A percentile compares a stretch with the other conserved stretches of the same genome.
These are phyloP conservation scores for Stenurella melanura DNA, from an alignment of 2,888 invertebrate species.

Conservation along the genomic window DNA sequence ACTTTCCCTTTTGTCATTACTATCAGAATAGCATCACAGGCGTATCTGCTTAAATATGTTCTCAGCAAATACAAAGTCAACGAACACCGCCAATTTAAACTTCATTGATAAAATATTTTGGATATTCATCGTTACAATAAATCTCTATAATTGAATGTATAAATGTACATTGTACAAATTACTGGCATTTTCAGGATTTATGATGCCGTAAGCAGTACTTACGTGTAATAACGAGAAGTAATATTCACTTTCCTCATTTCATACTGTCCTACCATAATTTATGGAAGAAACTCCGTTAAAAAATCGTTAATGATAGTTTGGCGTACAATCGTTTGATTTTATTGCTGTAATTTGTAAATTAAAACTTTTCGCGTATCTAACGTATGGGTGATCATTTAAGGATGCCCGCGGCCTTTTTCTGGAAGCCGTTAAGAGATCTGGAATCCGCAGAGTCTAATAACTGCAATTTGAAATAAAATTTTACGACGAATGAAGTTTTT, in stretches of 20 bases:
- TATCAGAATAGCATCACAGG: neutral
- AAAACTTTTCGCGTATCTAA: too few relatives aligned
- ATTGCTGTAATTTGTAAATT: constrained; percentile 20
- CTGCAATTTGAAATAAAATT: too few relatives aligned
- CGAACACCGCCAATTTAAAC: constrained; percentile 15
- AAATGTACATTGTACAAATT: constrained; percentile 19
- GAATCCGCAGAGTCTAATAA: too few relatives aligned
- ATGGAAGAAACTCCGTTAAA: constrained; percentile 9
- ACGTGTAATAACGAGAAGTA: constrained; percentile 22
- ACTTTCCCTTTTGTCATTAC: neutral
- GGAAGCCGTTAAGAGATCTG: too few relatives aligned
- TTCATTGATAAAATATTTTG: constrained; percentile 30
- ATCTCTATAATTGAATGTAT: constrained; percentile 22
- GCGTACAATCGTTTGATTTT: neutral
- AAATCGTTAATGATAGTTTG: constrained; percentile 14
- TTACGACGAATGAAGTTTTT: too few relatives aligned
- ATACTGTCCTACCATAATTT: constrained; percentile 26
- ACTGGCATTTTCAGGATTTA: constrained; percentile 32
- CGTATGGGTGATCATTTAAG: too few relatives aligned
- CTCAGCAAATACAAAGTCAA: neutral
- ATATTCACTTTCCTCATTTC: constrained; percentile 27
- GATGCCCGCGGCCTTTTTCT: too few relatives aligned
- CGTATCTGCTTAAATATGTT: neutral
- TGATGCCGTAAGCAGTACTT: constrained; percentile 28
- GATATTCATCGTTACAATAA: constrained; percentile 28